phyloP scores from a whole-genome alignment of 2,797 vertebrate species.

The Erpetoichthys calabaricus region DNA sequence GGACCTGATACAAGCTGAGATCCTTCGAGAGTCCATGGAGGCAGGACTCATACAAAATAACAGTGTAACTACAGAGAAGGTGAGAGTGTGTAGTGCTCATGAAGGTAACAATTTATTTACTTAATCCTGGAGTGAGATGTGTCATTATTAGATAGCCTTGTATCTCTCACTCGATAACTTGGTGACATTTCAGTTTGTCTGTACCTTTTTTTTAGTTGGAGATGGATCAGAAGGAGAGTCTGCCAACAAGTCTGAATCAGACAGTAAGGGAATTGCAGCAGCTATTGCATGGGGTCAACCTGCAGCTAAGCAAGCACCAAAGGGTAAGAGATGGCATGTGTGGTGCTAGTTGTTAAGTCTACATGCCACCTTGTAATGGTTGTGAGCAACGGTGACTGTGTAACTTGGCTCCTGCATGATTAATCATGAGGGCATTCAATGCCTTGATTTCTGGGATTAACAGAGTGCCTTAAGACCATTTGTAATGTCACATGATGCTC shows the following conservation, averaged over 20 bases:
- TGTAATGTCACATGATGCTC: background rate
- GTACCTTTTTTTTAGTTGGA: conserved; percentile 51
- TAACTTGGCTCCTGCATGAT: too few relatives aligned
- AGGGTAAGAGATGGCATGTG: conserved; percentile 28
- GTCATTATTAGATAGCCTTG: too few relatives aligned
- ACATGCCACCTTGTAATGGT: too few relatives aligned
- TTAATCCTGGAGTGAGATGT: too few relatives aligned
- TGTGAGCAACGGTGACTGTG: too few relatives aligned
- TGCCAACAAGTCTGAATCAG: conserved; percentile 71
- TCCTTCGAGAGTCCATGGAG: conserved; percentile 66
- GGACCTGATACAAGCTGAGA: conserved; percentile 79
- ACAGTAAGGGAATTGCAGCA: conserved; percentile 80
- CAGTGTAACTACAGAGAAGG: conserved; percentile 61
- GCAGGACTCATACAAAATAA: conserved; percentile 75
- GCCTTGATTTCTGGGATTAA: too few relatives aligned
- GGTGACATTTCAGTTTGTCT: too few relatives aligned
- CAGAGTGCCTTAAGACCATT: too few relatives aligned
- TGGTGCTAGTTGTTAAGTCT: too few relatives aligned
- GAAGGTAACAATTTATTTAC: too few relatives aligned
- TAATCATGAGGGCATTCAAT: too few relatives aligned
- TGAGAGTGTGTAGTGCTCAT: conserved; percentile 31
- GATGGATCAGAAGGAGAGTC: conserved; percentile 68
- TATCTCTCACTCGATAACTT: too few relatives aligned
- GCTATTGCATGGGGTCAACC: conserved; percentile 71
- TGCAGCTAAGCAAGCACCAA: conserved; percentile 74